Evolutionary conservation across 1,140 invertebrate genomes (phyloP), one percentile per base, ranked within the genome.

Genomic region (Orchestia grillus): DNA sequence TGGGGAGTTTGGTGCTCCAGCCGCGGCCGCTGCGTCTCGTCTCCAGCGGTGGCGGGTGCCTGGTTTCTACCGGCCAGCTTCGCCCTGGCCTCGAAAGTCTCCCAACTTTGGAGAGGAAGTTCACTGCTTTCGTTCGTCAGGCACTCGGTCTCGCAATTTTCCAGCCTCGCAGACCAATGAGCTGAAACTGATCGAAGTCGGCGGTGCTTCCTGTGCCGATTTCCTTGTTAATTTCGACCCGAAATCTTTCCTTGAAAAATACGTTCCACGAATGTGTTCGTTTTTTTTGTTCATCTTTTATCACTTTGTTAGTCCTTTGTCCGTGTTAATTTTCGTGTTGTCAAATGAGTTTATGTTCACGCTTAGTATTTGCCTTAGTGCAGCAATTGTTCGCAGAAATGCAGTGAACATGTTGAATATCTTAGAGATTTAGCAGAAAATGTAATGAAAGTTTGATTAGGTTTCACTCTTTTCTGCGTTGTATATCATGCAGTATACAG

Each of bases 151-250:
- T 77, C 62, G 36, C 62, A 77, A 77, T 23, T 77, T 53, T 15
- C 62, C 62, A 77, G 62, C 62, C 62, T 77, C 62, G 15, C 28
- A 77, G 36, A 77, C 28, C 62, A 77, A 77, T 77, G 62, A 77
- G 62, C 62, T 77, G 62, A 77, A 77, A 77, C 62, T 77, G 62
- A 77, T 77, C 62, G 62, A 77, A 77, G 62, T 77, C 62, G 62
- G 28, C 62, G 62, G 15, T 77, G 62, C 62, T 77, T 77, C 62
- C 62, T 15, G 15, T 36, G 36, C 62, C 36, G 36, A 77, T 77
- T 77, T 77, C 28, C 62, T 77, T 15, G 62, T 77, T 77, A 77
- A 77, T 23, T 77, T 77, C 28, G 15, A 28, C 28, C 28, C 11
- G 62, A 77, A 77, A 77, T 77, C 11, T 36, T 77, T 77, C 62